phyloP scores from a whole-genome alignment of 2,888 invertebrate species.

The Tanytarsus gracilentus region DNA sequence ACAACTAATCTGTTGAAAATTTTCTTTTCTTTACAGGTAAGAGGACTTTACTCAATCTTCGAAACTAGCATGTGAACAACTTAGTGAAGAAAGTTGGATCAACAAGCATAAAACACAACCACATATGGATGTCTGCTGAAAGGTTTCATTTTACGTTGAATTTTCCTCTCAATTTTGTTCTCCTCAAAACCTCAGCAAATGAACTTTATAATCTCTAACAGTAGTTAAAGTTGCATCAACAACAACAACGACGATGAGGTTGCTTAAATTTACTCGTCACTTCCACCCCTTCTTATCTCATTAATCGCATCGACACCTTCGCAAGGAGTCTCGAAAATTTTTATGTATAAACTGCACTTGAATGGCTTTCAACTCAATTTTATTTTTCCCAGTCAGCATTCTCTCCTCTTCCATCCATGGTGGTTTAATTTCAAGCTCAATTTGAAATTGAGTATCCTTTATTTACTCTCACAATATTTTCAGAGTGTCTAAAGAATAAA shows the following conservation, averaged over 20 bases:
- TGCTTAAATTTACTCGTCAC: too few relatives aligned
- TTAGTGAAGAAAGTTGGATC: background rate
- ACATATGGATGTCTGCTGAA: background rate
- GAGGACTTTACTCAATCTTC: background rate
- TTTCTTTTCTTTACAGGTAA: constrained; percentile 20
- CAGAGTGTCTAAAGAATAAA: too few relatives aligned
- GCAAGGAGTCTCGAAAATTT: too few relatives aligned
- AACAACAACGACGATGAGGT: too few relatives aligned
- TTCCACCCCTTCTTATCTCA: too few relatives aligned
- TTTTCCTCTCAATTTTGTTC: background rate
- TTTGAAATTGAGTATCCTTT: constrained; percentile 20
- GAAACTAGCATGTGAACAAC: background rate
- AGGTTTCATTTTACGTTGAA: background rate
- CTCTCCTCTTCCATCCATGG: too few relatives aligned
- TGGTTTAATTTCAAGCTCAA: constrained; percentile 24
- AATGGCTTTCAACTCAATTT: too few relatives aligned
- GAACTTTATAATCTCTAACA: too few relatives aligned
- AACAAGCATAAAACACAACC: constrained; percentile 9
- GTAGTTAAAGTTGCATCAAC: too few relatives aligned
- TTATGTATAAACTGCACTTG: too few relatives aligned
- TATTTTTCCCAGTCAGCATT: too few relatives aligned
- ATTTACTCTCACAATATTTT: constrained; percentile 17
- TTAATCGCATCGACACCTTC: too few relatives aligned
- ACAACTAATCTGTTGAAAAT: constrained; percentile 2
- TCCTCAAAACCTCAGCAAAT: background rate